Conservation (phyloP, 64 coral and sea anemone genomes). For the Montipora sp. region DNA sequence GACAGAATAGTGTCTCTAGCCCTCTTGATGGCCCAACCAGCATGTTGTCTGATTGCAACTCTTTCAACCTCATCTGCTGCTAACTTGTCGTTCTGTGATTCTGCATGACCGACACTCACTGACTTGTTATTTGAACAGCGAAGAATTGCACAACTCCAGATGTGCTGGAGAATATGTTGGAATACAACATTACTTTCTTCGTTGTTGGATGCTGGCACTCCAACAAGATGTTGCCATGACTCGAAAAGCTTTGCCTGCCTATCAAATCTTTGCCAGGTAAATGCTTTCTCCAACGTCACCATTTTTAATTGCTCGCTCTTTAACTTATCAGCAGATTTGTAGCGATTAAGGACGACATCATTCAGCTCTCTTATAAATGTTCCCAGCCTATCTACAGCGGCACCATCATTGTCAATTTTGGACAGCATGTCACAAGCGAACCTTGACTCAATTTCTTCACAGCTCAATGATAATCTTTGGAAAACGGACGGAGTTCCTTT, state of each 20-base stretch:
- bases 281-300: neutral
- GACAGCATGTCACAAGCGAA: too few relatives aligned
- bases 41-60: conserved; percentile 40
- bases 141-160: conserved; percentile 5
- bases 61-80: conserved; percentile 9
- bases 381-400: too few relatives aligned
- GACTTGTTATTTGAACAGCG: neutral
- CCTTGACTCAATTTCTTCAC: too few relatives aligned
- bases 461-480: too few relatives aligned
- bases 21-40: conserved; percentile 65
- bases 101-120: neutral
- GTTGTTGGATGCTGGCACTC: neutral
- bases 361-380: too few relatives aligned
- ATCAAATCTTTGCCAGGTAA: neutral
- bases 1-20: conserved; percentile 20
- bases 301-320: neutral
- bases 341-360: too few relatives aligned
- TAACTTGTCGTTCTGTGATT: neutral
- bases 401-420: neutral
- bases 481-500: too few relatives aligned
- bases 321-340: too few relatives aligned
- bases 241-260: too few relatives aligned
- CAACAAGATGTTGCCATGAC: neutral
- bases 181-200: neutral
- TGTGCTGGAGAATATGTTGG: conserved; percentile 28